These are phyloP conservation scores for Papilio dardanus DNA, from an alignment of 1,140 invertebrate species.

Conservation along the genomic window DNA sequence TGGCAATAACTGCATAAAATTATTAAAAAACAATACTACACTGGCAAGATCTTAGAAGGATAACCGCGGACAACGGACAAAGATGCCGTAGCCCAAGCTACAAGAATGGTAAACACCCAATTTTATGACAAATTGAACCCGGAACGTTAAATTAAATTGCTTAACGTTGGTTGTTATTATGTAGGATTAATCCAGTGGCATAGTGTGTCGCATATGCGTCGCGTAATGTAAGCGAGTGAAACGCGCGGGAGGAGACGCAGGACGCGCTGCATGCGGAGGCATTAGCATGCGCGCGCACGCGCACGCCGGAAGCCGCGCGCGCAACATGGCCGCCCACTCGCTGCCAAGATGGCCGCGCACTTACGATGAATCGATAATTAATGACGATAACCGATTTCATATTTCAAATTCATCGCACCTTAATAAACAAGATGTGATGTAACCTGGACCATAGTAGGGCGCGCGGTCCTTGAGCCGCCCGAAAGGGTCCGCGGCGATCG, in stretches of 20 bases:
- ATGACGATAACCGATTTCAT: slow-evolving; percentile 75
- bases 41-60: background rate
- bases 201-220: slow-evolving; percentile 32
- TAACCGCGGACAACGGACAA: background rate
- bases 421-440: slow-evolving; percentile 74
- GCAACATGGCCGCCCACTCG: slow-evolving; percentile 72
- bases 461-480: slow-evolving; percentile 62
- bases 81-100: background rate
- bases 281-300: slow-evolving; percentile 77
- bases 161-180: too few relatives aligned
- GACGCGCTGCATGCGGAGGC: slow-evolving; percentile 63
- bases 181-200: slow-evolving; percentile 21
- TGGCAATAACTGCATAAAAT: background rate
- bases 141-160: background rate
- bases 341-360: slow-evolving; percentile 76
- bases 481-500: slow-evolving; percentile 57
- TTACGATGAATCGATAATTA: slow-evolving; percentile 80
- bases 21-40: background rate
- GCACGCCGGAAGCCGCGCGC: slow-evolving; percentile 73
- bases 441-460: slow-evolving; percentile 62
- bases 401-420: slow-evolving; percentile 74
- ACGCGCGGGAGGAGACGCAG: slow-evolving; percentile 57
- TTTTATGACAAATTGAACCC: background rate
- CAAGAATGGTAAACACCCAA: background rate
- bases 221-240: slow-evolving; percentile 49